A percentile compares a stretch with the other conserved stretches of the same genome.
phyloP scores from a whole-genome alignment of 2,888 invertebrate species.

The Lordiphosa andalusiaca region DNA sequence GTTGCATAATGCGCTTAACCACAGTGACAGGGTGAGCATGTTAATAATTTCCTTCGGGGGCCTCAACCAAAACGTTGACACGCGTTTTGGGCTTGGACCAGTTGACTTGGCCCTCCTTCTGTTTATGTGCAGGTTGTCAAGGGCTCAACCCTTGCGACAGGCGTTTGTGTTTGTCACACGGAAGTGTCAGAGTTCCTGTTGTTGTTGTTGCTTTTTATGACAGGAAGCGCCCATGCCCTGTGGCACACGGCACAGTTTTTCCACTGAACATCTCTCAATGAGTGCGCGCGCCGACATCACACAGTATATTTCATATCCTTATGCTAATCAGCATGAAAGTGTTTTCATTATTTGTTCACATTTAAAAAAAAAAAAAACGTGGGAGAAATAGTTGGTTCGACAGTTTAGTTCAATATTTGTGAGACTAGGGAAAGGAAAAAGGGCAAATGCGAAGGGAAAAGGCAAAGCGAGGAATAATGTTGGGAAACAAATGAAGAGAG shows the following conservation, averaged over 20 bases:
- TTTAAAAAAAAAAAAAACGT: slow-evolving; percentile 25
- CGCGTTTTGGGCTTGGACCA: slow-evolving; percentile 58
- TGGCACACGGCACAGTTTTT: slow-evolving; percentile 47
- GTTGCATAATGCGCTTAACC: slow-evolving; percentile 73
- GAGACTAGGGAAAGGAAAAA: not conserved
- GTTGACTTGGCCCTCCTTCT: slow-evolving; percentile 64
- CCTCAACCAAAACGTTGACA: slow-evolving; percentile 50
- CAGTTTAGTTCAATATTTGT: slow-evolving; percentile 5
- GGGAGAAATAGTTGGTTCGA: slow-evolving; percentile 30
- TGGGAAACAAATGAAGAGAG: no score
- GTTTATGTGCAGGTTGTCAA: slow-evolving; percentile 59
- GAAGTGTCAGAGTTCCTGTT: slow-evolving; percentile 58
- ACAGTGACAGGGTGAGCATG: slow-evolving; percentile 43
- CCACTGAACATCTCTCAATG: slow-evolving; percentile 31
- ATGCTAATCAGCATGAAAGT: slow-evolving; percentile 59
- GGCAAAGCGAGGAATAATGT: not conserved
- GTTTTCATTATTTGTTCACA: slow-evolving; percentile 33
- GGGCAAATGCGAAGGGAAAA: not conserved
- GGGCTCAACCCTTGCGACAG: slow-evolving; percentile 53
- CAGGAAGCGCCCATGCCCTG: slow-evolving; percentile 56
- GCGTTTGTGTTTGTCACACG: slow-evolving; percentile 49
- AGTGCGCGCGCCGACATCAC: slow-evolving; percentile 17
- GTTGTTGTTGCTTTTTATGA: slow-evolving; percentile 56
- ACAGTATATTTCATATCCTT: slow-evolving; percentile 57
- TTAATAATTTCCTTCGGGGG: slow-evolving; percentile 49